Base-by-base conservation (phyloP, 2,888 invertebrate genomes). In the Campoplex capitator region DNA sequence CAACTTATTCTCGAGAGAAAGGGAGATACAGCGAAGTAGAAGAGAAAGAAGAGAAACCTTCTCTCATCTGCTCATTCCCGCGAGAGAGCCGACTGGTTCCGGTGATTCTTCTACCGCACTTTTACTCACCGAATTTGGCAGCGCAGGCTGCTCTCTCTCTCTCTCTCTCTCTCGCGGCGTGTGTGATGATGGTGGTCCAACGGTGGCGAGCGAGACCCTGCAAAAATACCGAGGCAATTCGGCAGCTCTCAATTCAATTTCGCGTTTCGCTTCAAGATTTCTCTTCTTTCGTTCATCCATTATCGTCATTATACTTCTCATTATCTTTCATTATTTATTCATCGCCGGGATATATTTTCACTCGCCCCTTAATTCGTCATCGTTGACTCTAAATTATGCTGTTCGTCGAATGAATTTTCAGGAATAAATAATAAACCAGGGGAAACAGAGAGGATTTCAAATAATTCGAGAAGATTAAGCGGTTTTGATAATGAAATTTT, bases 91-190 rank as follows among this genome's bases (percentile, higher is more conserved):
- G 23, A 0, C 56, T 6, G 0, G 38, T 48, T 48, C 16, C 54
- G 35, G 35, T 48, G 70, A 62, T 62, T 70, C 71, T 77, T 70
- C 76, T 56, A 76, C 70, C 76, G 45, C 71, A 71, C 76, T 76
- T 62, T 62, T 68, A 58, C 80, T 77, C 70, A 62, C 45, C 35
- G 78, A 82, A 84, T 87, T 87, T 82, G 82, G 82, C 87, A 75
- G 84, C 38, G 38, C 38, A 0, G 4, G 38, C 38, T 38, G 38
- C 38, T 38, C 38, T 38, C 38, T 38, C 38, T 3, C 23, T 23
- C 23, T 23, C 23, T 23, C 23, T 23, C 23, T 23, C 23, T 23
- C 23, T 23, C 23, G 23, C 23, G 23, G 23, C 23, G 23, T 23
- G 75, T 76, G 68, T 76, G 16, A 23, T 38, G 76, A 83, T 35